Evolutionary conservation across 2,797 vertebrate species (phyloP), one percentile per base, ranked within the genome.

Genomic region (Coracias cyanogaster): DNA sequence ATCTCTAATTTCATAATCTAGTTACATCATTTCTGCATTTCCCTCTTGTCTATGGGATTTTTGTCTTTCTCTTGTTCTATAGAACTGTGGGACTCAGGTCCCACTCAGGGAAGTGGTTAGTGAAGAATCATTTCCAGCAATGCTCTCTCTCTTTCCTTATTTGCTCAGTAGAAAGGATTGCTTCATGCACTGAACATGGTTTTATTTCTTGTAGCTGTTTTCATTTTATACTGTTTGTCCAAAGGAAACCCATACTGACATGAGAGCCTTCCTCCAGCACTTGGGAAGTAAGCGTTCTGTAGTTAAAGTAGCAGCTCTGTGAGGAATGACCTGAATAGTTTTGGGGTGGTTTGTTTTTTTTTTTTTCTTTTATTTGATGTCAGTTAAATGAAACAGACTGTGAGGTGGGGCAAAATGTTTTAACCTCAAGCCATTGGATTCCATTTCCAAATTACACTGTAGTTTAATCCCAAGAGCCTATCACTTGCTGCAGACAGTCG

Each of bases 391-490:
- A 94, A 80, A 77, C 65, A 80, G 66, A 49, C 78, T 89, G 54
- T 46, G 55, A 43, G 39, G 71, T 33, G 14, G 7, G 33, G 33
- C 35, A 79, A 82, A 81, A 60, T 66, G 54, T 96, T 97, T 95
- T 67, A 92, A 78, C 88, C 41, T 57, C 76, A 15, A 93, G 64
- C 78, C 89, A 78, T 48, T 92, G 46, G 29, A 93, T 97, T 96
- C 82, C 28, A 64, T 93, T 96, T 97, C 78, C 93, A 94, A 95
- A 94, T 95, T 93, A 90, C 64, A 83, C 41, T 92, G 28, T 86
- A 95, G 93, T 92, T 97, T 96, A 93, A 97, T 97, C 76, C 73
- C 71, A 57, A 74, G 82, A 91, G 92, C 88, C 78, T 91, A 51
- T 82, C 1, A 4, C 69, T 96, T 0, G 1, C 43, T 83, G 60